Evolutionary conservation across 2,113 vertebrate species (phyloP).

Genomic region (Oncorhynchus masou): DNA sequence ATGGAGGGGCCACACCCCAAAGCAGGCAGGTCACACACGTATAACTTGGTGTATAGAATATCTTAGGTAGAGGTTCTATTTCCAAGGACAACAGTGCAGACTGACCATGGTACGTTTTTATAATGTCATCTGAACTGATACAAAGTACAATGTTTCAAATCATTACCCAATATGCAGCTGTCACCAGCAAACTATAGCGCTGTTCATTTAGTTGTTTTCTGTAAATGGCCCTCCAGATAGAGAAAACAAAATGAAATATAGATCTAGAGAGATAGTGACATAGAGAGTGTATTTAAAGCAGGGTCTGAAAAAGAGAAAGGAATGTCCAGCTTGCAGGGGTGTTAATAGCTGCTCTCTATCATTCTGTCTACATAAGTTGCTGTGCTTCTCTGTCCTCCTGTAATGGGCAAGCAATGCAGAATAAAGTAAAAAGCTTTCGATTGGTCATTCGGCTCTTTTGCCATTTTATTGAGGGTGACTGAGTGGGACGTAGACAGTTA

Average conservation of each 20-base stretch:
- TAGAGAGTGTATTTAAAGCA: background rate
- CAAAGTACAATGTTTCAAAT: too few relatives aligned
- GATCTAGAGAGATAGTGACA: background rate
- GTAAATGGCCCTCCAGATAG: too few relatives aligned
- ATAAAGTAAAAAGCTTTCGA: constrained; percentile 13
- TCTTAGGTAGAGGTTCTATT: too few relatives aligned
- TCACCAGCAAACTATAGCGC: too few relatives aligned
- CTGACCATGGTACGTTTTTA: too few relatives aligned
- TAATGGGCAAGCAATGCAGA: constrained; percentile 2
- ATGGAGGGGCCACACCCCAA: background rate
- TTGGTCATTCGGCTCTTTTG: background rate
- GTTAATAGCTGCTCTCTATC: background rate
- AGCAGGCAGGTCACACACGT: background rate
- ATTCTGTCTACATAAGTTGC: background rate
- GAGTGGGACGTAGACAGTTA: background rate
- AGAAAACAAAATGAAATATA: background rate
- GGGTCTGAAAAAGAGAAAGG: background rate
- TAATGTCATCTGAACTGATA: too few relatives aligned
- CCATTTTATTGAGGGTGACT: constrained; percentile 3
- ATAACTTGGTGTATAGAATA: too few relatives aligned
- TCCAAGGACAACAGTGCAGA: too few relatives aligned
- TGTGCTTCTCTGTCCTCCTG: constrained; percentile 5
- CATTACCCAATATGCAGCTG: too few relatives aligned
- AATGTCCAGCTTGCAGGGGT: background rate
- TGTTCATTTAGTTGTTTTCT: too few relatives aligned